Base-by-base conservation (phyloP, 1,140 invertebrate species). In the Aphelinus atriplicis region DNA sequence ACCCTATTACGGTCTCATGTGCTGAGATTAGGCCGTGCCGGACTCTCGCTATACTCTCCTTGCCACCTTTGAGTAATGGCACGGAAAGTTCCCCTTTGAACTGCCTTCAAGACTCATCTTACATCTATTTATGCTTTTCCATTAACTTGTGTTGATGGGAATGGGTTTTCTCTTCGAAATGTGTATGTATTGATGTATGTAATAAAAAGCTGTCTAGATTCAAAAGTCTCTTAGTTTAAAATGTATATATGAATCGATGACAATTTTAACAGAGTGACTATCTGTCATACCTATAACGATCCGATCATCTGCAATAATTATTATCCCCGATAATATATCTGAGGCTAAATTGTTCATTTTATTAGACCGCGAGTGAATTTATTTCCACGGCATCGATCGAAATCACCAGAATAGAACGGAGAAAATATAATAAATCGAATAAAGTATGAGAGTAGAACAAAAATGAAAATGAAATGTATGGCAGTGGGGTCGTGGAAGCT, bases 1-100 rank as follows among this genome's bases (percentile, higher is more conserved):
- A 87, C 87, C 84, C 87, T 84, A 88, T 88, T 88, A 87, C 82
- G 85, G 87, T 85, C 86, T 85, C 87, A 86, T 88, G 84, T 87
- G 87, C 85, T 76, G 86, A 88, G 87, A 88, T 88, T 88, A 88
- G 81, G 81, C 81, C 26, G 26, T 75, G 80, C 80, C 76, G 82
- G 84, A 86, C 84, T 84, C 80, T 80, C 78, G 79, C 26, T 26
- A 26, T 26, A 7, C 42, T 70, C 42, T 47, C 51, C 42, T 42
- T 80, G 81, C 80, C 81, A 84, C 86, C 85, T 87, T 85, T 88
- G 85, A 87, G 83, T 87, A 87, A 87, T 87, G 83, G 84, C 79
- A 81, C 50, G 62, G 62, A 71, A 66, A 71, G 61, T 71, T 62
- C 48, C 73, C 43, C 58, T 9, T 53, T 48, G 57, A 68, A 68